phyloP scores from a whole-genome alignment of 92 coral and sea anemone species.

The Galaxea fascicularis region DNA sequence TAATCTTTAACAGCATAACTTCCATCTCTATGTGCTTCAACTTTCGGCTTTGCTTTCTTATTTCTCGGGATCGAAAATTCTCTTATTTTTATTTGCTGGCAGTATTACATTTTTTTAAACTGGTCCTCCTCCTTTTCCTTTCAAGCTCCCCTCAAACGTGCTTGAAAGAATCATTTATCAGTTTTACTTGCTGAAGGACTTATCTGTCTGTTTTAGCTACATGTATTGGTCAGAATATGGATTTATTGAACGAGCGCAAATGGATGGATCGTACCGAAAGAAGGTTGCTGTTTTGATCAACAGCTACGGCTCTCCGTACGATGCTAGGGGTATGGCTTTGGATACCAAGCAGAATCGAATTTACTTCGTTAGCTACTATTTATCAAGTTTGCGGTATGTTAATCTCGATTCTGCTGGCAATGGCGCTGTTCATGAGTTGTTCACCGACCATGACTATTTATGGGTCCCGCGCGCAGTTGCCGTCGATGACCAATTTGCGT shows the following conservation, averaged over 20 bases:
- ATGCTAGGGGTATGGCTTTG: conserved; percentile 10
- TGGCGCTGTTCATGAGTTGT: neutral
- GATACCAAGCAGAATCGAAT: conserved; percentile 13
- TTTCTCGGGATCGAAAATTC: no score
- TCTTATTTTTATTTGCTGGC: no score
- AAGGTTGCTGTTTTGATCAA: neutral
- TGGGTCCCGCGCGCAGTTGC: conserved; percentile 11
- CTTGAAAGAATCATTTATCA: no score
- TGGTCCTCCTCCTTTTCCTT: no score
- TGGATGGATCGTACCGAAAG: conserved; percentile 39
- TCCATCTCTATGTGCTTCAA: no score
- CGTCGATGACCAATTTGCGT: conserved; percentile 35
- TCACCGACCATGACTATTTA: neutral
- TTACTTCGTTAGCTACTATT: conserved; percentile 37
- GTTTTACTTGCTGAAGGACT: no score
- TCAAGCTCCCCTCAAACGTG: no score
- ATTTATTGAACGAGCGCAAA: conserved; percentile 24
- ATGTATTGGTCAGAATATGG: conserved; percentile 42
- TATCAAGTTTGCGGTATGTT: neutral
- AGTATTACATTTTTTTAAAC: no score
- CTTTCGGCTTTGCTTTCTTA: no score
- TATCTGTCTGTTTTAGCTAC: neutral
- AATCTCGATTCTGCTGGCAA: conserved; percentile 13
- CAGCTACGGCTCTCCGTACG: no score
- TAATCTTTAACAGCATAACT: no score